Percentiles rank a stretch among this genome's conserved stretches.
phyloP scores from a whole-genome alignment of 2,113 vertebrate species.

The Thryonomys swinderianus region DNA sequence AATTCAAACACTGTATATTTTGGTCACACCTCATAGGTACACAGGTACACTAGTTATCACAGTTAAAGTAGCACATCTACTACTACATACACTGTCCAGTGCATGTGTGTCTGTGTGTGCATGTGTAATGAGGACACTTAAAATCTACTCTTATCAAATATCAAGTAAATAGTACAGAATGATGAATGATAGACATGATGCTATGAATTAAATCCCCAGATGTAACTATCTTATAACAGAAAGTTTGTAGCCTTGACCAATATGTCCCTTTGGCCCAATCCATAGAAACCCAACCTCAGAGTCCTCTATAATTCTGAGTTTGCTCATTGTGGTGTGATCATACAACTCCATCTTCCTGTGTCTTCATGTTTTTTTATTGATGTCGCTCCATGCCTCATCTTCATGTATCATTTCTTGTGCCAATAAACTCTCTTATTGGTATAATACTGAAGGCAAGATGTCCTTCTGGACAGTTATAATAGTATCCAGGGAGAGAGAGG shows the following conservation, averaged over 20 bases:
- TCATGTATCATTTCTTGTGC: rapidly evolving
- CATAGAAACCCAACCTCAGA: neutral
- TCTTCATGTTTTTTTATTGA: neutral
- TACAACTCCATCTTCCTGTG: neutral
- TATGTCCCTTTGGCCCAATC: neutral
- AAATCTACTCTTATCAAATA: neutral
- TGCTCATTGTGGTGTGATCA: neutral
- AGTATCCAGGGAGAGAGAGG: neutral
- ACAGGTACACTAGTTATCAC: neutral
- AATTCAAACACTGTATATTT: neutral
- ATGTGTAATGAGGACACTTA: neutral
- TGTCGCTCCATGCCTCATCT: neutral
- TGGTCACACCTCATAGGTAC: neutral
- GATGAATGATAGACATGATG: too few relatives aligned
- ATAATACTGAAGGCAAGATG: neutral
- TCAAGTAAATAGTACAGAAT: neutral
- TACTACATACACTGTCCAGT: too few relatives aligned
- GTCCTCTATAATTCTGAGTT: neutral
- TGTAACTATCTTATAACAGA: neutral
- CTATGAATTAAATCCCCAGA: neutral
- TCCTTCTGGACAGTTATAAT: neutral
- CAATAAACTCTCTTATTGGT: neutral
- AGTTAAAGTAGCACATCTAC: neutral
- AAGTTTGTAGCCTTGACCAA: neutral
- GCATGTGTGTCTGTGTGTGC: neutral